phyloP scores from a whole-genome alignment of 2,888 invertebrate species.

The Epirrita christyi region DNA sequence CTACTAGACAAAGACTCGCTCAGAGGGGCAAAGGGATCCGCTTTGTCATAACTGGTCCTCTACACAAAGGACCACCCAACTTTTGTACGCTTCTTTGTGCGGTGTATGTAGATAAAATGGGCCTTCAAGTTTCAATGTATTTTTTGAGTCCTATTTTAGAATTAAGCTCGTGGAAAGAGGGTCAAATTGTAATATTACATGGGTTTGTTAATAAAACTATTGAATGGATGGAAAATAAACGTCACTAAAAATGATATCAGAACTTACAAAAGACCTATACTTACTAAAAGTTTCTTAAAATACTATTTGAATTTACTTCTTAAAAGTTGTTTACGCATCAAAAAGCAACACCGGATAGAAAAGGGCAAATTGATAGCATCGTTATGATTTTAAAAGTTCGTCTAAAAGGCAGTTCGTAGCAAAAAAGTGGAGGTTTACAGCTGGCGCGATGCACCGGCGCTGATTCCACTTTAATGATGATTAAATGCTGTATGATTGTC shows the following conservation, averaged over 20 bases:
- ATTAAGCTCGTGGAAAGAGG: conserved; percentile 28
- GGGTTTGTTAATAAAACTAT: background rate
- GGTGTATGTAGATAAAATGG: conserved; percentile 66
- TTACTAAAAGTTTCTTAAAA: background rate
- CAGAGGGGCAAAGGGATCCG: conserved; percentile 71
- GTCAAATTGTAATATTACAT: conserved; percentile 30
- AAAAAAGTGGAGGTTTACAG: conserved; percentile 66
- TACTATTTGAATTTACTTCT: background rate
- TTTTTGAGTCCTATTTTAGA: conserved; percentile 45
- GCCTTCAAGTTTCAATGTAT: conserved; percentile 63
- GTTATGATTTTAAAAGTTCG: conserved; percentile 53
- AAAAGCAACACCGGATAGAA: conserved; percentile 15
- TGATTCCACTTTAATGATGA: conserved; percentile 83
- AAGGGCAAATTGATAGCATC: conserved; percentile 33
- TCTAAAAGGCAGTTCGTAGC: conserved; percentile 44
- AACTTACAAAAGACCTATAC: background rate
- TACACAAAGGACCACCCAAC: conserved; percentile 73
- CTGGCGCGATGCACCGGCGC: conserved; percentile 53
- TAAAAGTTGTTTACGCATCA: conserved; percentile 6
- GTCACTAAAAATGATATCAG: too few relatives aligned
- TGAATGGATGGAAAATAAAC: background rate
- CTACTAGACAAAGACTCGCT: conserved; percentile 75
- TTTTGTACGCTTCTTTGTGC: conserved; percentile 69
- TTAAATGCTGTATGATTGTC: conserved; percentile 81
- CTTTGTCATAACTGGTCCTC: conserved; percentile 80